Percentiles rank a stretch among this genome's conserved stretches.
Conservation (phyloP, 2,113 vertebrate species). For the Corvus hawaiiensis region DNA sequence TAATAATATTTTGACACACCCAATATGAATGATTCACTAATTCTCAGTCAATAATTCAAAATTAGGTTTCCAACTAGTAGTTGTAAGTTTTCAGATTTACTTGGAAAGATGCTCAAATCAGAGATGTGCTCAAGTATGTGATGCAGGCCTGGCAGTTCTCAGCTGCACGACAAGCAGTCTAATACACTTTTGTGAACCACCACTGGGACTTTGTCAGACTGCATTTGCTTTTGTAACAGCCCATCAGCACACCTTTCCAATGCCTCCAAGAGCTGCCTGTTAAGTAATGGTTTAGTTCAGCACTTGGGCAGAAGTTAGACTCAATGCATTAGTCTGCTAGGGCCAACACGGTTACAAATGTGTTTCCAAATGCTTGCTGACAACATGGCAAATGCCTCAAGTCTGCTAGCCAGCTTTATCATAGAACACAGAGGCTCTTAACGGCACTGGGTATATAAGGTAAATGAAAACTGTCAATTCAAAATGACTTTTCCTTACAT, state of each 20-base stretch:
- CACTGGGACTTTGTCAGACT: background rate
- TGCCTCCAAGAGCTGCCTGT: background rate
- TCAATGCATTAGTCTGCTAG: background rate
- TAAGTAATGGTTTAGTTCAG: background rate
- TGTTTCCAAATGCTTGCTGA: conserved; percentile 9
- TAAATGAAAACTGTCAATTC: conserved; percentile 42
- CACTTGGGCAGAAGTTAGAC: background rate
- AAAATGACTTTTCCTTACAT: conserved; percentile 9
- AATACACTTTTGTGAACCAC: background rate
- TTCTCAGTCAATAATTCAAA: background rate
- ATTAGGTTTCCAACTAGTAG: background rate
- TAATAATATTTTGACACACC: background rate
- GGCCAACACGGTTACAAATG: background rate
- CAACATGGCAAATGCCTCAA: conserved; percentile 7
- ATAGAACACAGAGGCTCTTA: background rate
- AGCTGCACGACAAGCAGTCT: background rate
- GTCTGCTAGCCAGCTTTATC: background rate
- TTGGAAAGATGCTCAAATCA: background rate
- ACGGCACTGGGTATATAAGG: background rate
- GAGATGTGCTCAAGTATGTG: background rate
- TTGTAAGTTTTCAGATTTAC: background rate
- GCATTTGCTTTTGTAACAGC: background rate
- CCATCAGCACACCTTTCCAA: background rate
- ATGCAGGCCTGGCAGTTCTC: background rate
- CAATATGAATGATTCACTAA: background rate